Percentiles rank a stretch among this genome's conserved stretches.
These are phyloP conservation scores for Macroramphosus scolopax DNA, from an alignment of 2,797 vertebrate species.

Conservation along the genomic window DNA sequence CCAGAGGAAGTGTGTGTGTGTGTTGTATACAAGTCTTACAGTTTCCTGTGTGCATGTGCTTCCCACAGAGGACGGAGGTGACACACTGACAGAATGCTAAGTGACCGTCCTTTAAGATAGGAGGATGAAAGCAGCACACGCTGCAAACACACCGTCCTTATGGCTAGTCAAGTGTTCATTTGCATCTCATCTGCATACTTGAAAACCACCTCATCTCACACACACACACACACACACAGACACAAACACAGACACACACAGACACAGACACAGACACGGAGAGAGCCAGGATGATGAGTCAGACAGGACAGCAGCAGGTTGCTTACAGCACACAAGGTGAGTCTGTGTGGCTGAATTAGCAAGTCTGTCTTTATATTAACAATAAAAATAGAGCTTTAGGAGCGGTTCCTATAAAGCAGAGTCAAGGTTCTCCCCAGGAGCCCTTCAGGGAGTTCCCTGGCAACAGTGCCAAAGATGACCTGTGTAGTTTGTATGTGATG, in stretches of 20 bases:
- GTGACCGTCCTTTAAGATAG: slow-evolving; percentile 32
- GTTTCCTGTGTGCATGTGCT: slow-evolving; percentile 5
- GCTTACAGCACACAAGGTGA: slow-evolving; percentile 28
- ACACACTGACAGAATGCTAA: slow-evolving; percentile 18
- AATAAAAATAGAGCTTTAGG: not conserved
- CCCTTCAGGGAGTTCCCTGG: not conserved
- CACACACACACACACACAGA: slow-evolving; percentile 2
- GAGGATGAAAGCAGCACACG: slow-evolving; percentile 5
- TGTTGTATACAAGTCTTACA: slow-evolving; percentile 4
- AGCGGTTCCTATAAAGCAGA: not conserved
- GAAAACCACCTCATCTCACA: slow-evolving; percentile 12
- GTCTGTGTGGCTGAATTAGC: slow-evolving; percentile 26
- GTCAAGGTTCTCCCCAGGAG: not conserved
- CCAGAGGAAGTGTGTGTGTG: too few relatives aligned
- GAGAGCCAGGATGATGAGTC: slow-evolving; percentile 26
- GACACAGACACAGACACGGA: slow-evolving; percentile 6
- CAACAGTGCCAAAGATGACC: too few relatives aligned
- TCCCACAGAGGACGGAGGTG: slow-evolving; percentile 18
- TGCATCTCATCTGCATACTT: slow-evolving; percentile 54
- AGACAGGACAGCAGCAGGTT: slow-evolving; percentile 20
- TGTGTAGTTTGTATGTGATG: too few relatives aligned
- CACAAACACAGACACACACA: too few relatives aligned
- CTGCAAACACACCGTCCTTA: slow-evolving; percentile 30
- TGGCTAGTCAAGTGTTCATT: slow-evolving; percentile 21
- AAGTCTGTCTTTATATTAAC: slow-evolving; percentile 15